These are phyloP conservation scores for Conus betulinus DNA, from an alignment of 1,140 invertebrate species.

Conservation along the genomic window DNA sequence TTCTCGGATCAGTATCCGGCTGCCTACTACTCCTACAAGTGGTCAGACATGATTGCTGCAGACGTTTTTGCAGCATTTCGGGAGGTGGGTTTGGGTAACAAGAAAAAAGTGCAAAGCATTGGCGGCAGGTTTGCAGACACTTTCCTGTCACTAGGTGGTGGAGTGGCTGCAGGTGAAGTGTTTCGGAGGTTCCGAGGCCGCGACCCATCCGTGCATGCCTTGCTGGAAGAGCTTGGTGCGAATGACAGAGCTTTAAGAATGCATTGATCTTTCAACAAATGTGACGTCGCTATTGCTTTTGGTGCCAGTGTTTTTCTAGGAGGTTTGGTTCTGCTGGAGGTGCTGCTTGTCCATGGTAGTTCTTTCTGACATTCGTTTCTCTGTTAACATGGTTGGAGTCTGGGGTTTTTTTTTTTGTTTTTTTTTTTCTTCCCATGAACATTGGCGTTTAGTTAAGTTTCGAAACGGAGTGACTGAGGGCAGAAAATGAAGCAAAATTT, in stretches of 20 bases:
- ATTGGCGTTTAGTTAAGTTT: too few species aligned
- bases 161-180: slow-evolving; percentile 86
- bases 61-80: slow-evolving; percentile 91
- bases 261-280: background rate
- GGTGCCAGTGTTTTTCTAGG: too few species aligned
- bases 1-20: slow-evolving; percentile 74
- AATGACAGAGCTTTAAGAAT: background rate
- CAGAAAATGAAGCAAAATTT: too few species aligned
- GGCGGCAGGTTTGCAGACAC: slow-evolving; percentile 86
- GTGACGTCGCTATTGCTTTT: too few species aligned
- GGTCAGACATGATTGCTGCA: slow-evolving; percentile 88
- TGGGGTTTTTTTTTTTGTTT: too few species aligned
- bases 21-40: slow-evolving; percentile 74
- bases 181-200: slow-evolving; percentile 93
- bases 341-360: too few species aligned
- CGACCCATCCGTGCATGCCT: slow-evolving; percentile 86
- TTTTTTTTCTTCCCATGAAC: too few species aligned
- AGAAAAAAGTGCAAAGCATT: slow-evolving; percentile 60
- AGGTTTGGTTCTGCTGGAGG: too few species aligned
- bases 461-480: too few species aligned
- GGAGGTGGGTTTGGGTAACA: slow-evolving; percentile 78
- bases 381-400: too few species aligned
- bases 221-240: slow-evolving; percentile 37
- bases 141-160: slow-evolving; percentile 89
- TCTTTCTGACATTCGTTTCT: too few species aligned